Percentiles rank a stretch among this genome's conserved stretches.
phyloP scores from a whole-genome alignment of 2,113 vertebrate genomes.

The Tauraco erythrolophus region DNA sequence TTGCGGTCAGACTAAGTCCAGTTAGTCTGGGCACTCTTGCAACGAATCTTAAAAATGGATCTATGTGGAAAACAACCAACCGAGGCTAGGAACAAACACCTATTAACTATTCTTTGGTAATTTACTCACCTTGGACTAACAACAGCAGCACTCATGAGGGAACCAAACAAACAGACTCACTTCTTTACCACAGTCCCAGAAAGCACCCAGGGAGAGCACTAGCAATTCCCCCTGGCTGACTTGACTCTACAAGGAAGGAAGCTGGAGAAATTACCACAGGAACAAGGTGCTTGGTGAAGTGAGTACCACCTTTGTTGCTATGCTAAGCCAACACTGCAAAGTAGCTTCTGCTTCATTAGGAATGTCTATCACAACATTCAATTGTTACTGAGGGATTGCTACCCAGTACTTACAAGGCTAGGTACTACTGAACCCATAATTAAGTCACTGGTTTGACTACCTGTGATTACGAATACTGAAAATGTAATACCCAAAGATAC shows the following conservation, averaged over 20 bases:
- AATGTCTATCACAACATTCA: neutral
- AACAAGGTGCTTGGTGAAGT: neutral
- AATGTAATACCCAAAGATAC: neutral
- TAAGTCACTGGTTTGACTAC: neutral
- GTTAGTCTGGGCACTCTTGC: neutral
- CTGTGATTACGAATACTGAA: neutral
- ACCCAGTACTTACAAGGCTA: neutral
- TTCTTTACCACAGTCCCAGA: neutral
- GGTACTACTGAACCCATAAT: neutral
- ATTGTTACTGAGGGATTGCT: neutral
- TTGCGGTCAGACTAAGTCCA: neutral
- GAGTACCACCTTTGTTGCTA: neutral
- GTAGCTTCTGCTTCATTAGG: neutral
- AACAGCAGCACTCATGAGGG: neutral
- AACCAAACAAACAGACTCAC: neutral
- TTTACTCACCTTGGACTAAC: slow-evolving; percentile 1
- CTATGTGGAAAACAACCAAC: neutral
- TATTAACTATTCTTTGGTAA: slow-evolving; percentile 36
- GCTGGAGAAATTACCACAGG: neutral
- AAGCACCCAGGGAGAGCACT: neutral
- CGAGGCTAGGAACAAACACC: neutral
- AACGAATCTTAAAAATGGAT: neutral
- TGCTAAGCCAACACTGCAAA: neutral
- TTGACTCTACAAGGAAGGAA: neutral
- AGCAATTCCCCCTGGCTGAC: neutral